A percentile compares a stretch with the other conserved stretches of the same genome.
Conservation (phyloP, 2,113 vertebrate genomes). For the Chascanopsetta lugubris region DNA sequence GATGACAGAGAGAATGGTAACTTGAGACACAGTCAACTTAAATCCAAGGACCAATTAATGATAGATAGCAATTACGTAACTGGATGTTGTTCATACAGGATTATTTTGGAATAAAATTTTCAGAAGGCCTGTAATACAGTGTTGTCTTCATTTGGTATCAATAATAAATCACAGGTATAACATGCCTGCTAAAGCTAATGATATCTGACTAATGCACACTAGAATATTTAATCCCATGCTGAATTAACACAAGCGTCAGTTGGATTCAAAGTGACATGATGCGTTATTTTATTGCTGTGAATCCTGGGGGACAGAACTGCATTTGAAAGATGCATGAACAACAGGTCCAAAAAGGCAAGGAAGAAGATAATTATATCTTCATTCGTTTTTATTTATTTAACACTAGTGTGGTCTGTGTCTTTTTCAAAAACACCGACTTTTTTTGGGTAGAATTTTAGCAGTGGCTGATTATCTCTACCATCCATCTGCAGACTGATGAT, state of each 20-base stretch:
- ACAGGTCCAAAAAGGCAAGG: no score
- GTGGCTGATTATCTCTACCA: no score
- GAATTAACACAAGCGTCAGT: background rate
- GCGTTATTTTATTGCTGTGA: background rate
- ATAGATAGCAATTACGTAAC: background rate
- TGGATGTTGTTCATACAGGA: background rate
- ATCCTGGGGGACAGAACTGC: background rate
- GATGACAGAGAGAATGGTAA: no score
- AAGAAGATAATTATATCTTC: no score
- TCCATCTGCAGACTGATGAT: no score
- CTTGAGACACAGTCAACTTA: background rate
- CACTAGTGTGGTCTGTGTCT: no score
- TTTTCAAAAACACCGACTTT: no score
- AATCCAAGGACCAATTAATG: background rate
- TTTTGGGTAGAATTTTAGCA: no score
- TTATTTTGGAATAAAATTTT: background rate
- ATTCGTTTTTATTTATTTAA: no score
- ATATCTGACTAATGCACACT: background rate
- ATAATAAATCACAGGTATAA: conserved; percentile 4
- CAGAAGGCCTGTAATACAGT: background rate
- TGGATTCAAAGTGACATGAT: background rate
- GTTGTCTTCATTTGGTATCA: background rate
- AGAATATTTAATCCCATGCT: background rate
- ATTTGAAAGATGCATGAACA: no score
- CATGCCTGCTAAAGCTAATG: conserved; percentile 1